phyloP scores from a whole-genome alignment of 1,140 invertebrate genomes.

The Ctenoplectra terminalis region DNA sequence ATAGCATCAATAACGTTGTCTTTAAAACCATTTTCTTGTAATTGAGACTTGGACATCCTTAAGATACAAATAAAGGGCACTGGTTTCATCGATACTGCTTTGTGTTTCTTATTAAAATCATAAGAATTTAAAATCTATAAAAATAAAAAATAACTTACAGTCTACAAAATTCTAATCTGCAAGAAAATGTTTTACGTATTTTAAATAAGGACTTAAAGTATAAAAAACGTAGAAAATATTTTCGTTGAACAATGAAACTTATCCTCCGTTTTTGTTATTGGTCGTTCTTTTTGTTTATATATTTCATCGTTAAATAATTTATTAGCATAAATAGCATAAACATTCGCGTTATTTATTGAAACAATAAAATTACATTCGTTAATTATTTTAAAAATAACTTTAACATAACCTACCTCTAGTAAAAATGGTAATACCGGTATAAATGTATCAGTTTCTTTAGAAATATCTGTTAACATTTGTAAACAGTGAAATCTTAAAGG shows the following conservation, averaged over 20 bases:
- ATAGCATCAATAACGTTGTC: conserved; percentile 93
- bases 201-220: no score
- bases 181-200: no score
- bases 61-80: conserved; percentile 92
- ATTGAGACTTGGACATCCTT: conserved; percentile 92
- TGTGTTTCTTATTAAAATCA: conserved; percentile 94
- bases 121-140: conserved; percentile 82
- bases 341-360: background rate
- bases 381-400: background rate
- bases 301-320: no score
- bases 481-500: conserved; percentile 96
- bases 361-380: background rate
- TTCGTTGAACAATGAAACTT: no score
- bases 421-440: conserved; percentile 96
- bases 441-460: conserved; percentile 90
- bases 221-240: no score
- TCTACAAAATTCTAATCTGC: no score
- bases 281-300: no score
- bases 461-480: conserved; percentile 91
- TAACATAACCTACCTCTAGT: conserved; percentile 87
- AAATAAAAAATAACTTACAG: conserved; percentile 10
- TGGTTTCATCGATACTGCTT: conserved; percentile 92
- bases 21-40: conserved; percentile 93
- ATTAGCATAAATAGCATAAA: background rate
- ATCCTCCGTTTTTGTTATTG: no score